Base-by-base conservation (phyloP, 2,888 invertebrate species). In the Masnerella sp. region DNA sequence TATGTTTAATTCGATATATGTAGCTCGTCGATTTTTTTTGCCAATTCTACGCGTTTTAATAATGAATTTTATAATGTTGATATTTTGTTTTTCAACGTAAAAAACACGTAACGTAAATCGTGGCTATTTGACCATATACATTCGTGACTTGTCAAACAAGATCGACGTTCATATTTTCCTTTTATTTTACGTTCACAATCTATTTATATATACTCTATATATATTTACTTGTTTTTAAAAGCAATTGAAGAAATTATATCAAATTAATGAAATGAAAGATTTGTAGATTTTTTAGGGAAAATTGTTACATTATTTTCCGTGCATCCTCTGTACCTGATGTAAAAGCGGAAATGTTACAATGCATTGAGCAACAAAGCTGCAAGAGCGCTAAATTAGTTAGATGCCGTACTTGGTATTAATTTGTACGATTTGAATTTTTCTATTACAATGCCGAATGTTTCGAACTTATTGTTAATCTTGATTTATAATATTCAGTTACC, bases 301-400 rank as follows among this genome's bases (percentile, higher is more conserved):
- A 64, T 54, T 56, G 56, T 68, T 73, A 68, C 43, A 65, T 75
- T 71, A 70, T 70, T 74, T 74, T 74, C 71, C 71, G 71, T 76
- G 65, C 74, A 76, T 74, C 70, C 68, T 71, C 61, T 74, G 74
- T 76, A 76, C 76, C 76, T 76, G 76, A 76, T 68, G 71, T 61
- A 68, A 71, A 64, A 65, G 71, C 58, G 52, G 49, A 71, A 71
- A 59, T 65, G 54, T 56, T 43, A n/a, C n/a, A n/a, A n/a, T n/a
- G n/a, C n/a, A n/a, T n/a, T n/a, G n/a, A n/a, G n/a, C n/a, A n/a
- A n/a, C n/a, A n/a, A n/a, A 62, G 34, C 52, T 34, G 34, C 62
- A 52, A 22, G 25, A 40, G 12, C 14, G 34, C 52, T 34, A n/a
- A 52, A 42, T 34, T 52, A 40, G 32, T 5, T 12, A 34, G 36